These are phyloP conservation scores for Phthorimaea operculella DNA, from an alignment of 1,140 invertebrate genomes.

Conservation along the genomic window DNA sequence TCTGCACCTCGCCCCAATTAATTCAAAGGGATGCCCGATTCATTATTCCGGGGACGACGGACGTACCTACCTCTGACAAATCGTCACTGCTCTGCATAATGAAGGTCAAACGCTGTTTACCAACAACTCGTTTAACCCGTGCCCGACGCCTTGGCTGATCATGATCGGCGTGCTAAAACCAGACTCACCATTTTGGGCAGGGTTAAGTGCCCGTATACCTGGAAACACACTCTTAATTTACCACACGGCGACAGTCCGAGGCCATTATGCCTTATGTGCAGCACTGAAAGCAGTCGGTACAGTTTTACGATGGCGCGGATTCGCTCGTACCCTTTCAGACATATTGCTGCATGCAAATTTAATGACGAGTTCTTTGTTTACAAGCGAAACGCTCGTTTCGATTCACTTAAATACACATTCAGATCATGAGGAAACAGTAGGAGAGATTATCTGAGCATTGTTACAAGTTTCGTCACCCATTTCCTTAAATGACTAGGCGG, in stretches of 20 bases:
- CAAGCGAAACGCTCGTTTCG: conserved; percentile 27
- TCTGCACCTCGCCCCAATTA: conserved; percentile 15
- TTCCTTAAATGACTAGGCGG: conserved; percentile 19
- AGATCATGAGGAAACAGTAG: background rate
- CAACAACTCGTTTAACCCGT: background rate
- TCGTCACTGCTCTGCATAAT: background rate
- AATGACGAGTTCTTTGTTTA: conserved; percentile 49
- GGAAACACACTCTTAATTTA: background rate
- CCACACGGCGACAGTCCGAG: background rate
- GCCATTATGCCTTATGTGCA: conserved; percentile 21
- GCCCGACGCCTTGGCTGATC: too few species aligned
- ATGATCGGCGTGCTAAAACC: background rate
- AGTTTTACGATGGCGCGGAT: conserved; percentile 39
- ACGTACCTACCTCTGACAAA: background rate
- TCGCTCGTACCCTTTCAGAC: conserved; percentile 42
- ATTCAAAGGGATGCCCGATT: conserved; percentile 14
- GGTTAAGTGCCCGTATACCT: conserved; percentile 1
- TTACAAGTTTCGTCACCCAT: conserved; percentile 10
- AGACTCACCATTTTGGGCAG: background rate
- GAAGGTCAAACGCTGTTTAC: background rate
- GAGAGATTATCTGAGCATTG: background rate
- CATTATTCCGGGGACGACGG: conserved; percentile 12
- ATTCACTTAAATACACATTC: background rate
- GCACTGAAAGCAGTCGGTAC: conserved; percentile 34
- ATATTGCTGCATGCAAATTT: conserved; percentile 54